A percentile compares a stretch with the other conserved stretches of the same genome.
Conservation (phyloP, 2,113 vertebrate species). For the Clarias gariepinus region DNA sequence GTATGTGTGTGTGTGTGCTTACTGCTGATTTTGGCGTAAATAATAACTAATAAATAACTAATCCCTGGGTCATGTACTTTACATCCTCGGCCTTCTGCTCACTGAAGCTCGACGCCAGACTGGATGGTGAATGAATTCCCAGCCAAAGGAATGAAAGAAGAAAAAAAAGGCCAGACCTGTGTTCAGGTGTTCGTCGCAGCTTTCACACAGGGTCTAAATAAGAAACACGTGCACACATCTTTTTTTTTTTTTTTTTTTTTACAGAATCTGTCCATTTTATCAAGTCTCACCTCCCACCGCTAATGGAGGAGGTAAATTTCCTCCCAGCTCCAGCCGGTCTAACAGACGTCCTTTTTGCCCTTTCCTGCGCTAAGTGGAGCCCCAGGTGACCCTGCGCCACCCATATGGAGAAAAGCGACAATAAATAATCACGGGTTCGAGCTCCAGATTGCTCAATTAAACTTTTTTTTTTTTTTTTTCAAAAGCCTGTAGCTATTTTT, state of each 20-base stretch:
- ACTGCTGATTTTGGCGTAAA: conserved; percentile 8
- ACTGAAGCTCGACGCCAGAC: conserved; percentile 12
- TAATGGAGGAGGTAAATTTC: conserved; percentile 26
- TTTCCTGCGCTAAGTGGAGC: conserved; percentile 32
- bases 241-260: neutral
- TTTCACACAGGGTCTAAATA: conserved; percentile 19
- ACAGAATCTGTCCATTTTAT: neutral
- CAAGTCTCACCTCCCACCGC: neutral
- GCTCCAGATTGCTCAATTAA: conserved; percentile 47
- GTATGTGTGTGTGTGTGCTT: conserved; percentile 44
- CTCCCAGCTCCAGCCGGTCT: neutral
- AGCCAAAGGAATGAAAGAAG: neutral
- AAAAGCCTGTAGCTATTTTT: conserved; percentile 1
- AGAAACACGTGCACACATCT: neutral
- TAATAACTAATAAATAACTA: conserved; percentile 13
- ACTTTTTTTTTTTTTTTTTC: conserved; percentile 14
- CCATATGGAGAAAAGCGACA: conserved; percentile 17
- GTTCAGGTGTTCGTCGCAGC: conserved; percentile 12
- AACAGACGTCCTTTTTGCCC: conserved; percentile 31
- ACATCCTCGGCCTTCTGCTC: conserved; percentile 16
- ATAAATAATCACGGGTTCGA: conserved; percentile 34
- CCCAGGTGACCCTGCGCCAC: conserved; percentile 31
- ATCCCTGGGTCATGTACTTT: neutral
- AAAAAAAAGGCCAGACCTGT: neutral
- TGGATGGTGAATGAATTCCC: conserved; percentile 29